Percentiles rank a stretch among this genome's conserved stretches.
phyloP scores from a whole-genome alignment of 53 echinoderm and acorn worm species.

The Holothuria scabra region DNA sequence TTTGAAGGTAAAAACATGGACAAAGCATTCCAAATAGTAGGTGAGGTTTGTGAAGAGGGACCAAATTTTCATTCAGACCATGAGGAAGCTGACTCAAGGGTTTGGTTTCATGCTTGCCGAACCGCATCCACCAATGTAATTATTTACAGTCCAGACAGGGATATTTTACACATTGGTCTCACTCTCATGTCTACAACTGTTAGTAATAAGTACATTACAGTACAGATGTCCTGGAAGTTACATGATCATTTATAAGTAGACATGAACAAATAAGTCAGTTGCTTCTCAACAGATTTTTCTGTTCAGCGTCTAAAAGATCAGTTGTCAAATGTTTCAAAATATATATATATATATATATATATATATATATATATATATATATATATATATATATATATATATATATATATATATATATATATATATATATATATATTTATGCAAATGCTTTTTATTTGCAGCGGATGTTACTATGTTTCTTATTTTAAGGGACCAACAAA shows the following conservation, averaged over 20 bases:
- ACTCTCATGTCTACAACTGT: slow-evolving; percentile 1
- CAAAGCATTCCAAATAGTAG: neutral
- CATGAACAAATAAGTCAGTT: neutral
- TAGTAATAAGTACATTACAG: neutral
- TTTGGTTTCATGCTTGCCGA: neutral
- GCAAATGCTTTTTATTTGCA: too few relatives aligned
- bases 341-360: too few relatives aligned
- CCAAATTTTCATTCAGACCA: slow-evolving; percentile 14
- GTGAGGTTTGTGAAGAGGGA: neutral
- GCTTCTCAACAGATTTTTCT: too few relatives aligned
- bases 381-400: too few relatives aligned
- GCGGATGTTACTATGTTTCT: too few relatives aligned
- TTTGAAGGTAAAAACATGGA: slow-evolving; percentile 33
- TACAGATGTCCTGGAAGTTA: neutral
- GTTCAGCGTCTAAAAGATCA: too few relatives aligned
- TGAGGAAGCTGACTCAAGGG: slow-evolving; percentile 44
- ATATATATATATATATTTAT: too few relatives aligned
- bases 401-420: too few relatives aligned
- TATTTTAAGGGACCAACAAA: too few relatives aligned
- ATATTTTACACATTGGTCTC: slow-evolving; percentile 46
- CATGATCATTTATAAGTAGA: neutral
- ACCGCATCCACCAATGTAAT: neutral
- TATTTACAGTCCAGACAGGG: slow-evolving; percentile 47
- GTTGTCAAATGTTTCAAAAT: too few relatives aligned
- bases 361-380: too few relatives aligned